These are phyloP conservation scores for Synodontis membranacea DNA, from an alignment of 2,113 vertebrate species.

Conservation along the genomic window DNA sequence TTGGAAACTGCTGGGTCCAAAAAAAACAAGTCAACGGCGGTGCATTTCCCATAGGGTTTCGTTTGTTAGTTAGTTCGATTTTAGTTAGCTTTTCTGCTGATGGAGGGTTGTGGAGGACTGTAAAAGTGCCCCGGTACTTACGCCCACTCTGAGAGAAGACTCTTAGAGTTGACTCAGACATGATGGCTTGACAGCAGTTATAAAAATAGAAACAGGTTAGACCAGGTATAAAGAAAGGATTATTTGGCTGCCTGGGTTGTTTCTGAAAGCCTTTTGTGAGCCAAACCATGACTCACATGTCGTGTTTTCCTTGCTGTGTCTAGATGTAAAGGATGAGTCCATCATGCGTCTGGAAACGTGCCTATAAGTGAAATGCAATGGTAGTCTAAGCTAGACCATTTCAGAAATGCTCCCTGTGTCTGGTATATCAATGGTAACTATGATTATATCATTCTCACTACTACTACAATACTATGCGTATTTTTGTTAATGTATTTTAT, in stretches of 20 bases:
- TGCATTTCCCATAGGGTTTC: too few relatives aligned
- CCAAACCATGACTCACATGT: neutral
- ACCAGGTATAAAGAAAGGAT: neutral
- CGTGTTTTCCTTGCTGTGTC: neutral
- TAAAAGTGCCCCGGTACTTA: neutral
- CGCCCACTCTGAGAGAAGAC: neutral
- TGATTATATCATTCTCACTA: neutral
- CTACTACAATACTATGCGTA: too few relatives aligned
- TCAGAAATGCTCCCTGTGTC: neutral
- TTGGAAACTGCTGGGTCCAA: too few relatives aligned
- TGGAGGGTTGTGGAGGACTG: neutral
- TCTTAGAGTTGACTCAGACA: neutral
- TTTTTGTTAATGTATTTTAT: too few relatives aligned
- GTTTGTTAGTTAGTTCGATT: too few relatives aligned
- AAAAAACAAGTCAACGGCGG: too few relatives aligned
- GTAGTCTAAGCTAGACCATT: neutral
- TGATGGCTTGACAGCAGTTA: neutral
- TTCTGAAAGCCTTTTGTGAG: neutral
- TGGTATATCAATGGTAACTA: neutral
- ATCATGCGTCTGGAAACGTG: too few relatives aligned
- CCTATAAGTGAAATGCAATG: neutral
- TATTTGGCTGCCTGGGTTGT: neutral
- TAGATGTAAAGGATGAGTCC: neutral
- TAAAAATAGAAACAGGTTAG: slow-evolving; percentile 2
- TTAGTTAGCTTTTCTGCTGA: neutral